These are phyloP conservation scores for Styela clava DNA, from an alignment of 23 tunicate genomes.

Conservation along the genomic window DNA sequence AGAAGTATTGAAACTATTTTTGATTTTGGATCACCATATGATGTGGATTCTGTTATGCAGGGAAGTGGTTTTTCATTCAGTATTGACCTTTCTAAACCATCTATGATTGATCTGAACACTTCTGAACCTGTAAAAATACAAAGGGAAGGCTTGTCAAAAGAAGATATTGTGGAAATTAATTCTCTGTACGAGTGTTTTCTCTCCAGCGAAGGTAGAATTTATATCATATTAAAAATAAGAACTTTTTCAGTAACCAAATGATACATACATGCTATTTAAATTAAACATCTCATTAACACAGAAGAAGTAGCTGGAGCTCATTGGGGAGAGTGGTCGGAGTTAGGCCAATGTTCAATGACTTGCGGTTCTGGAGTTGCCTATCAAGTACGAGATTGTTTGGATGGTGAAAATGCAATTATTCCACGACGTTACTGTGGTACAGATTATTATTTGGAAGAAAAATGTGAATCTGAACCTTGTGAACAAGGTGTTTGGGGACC, in stretches of 20 bases:
- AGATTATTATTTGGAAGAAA: neutral
- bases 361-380: slow-evolving; percentile 17
- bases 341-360: slow-evolving; percentile 16
- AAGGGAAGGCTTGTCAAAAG: slow-evolving; percentile 18
- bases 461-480: slow-evolving; percentile 4
- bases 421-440: slow-evolving; percentile 6
- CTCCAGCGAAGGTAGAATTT: neutral
- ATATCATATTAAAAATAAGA: too few relatives aligned
- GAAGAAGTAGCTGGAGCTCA: neutral
- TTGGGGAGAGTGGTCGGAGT: slow-evolving; percentile 26
- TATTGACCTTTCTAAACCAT: neutral
- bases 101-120: slow-evolving; percentile 22
- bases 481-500: slow-evolving; percentile 20
- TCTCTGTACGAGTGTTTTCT: slow-evolving; percentile 10
- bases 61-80: slow-evolving; percentile 18
- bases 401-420: neutral
- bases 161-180: slow-evolving; percentile 14
- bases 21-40: slow-evolving; percentile 24
- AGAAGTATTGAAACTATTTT: slow-evolving; percentile 24
- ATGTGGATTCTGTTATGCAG: slow-evolving; percentile 13
- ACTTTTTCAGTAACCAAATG: too few relatives aligned
- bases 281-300: too few relatives aligned
- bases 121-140: slow-evolving; percentile 6
- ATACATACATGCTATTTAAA: too few relatives aligned
- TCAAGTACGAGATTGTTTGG: slow-evolving; percentile 16